Base-by-base conservation (phyloP, 2,113 vertebrate species). In the Daboia siamensis region DNA sequence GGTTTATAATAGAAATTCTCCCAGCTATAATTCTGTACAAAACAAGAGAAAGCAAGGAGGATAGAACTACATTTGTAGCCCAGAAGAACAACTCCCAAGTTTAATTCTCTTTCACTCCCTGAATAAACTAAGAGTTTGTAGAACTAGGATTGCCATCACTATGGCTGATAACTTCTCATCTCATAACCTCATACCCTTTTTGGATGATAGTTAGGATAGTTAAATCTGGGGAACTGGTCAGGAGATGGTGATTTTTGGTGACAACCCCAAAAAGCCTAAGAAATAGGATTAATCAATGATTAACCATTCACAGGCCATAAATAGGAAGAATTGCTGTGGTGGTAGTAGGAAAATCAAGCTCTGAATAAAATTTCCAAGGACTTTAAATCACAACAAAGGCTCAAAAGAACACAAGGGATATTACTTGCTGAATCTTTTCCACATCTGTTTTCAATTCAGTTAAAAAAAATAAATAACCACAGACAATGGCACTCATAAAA, bases 1-100 rank as follows among this genome's bases (percentile, higher is more conserved):
- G 2, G 26, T 86, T 29, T 93, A 94, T 90, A 57, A 91, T 91
- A 88, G 90, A 91, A 96, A 95, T 91, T 91, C 33, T 95, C 92
- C 91, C 91, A 95, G 94, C 11, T 26, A 51, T 15, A 69, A 80
- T 64, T 23, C 7, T 55, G 85, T 90, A 93, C 88, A 55, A 33
- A 80, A 91, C 93, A 74, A 48, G 51, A 88, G 0, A 90, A 94
- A 94, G 95, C 92, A 94, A 61, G 95, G 84, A 93, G 13, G 33
- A 26, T 46, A 17, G 7, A 74, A 80, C 39, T 88, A n/a, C 17
- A 51, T n/a, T 11, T n/a, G 46, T 10, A 57, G 33, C 26, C 11
- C 54, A 39, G 11, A 56, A 33, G 69, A 86, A 8, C 39, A 86
- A 86, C 39, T 44, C 2, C 10, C 24, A 86, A 24, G 24, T 52